A percentile compares a stretch with the other conserved stretches of the same genome.
phyloP scores from a whole-genome alignment of 2,797 vertebrate genomes.

The Sparus aurata region DNA sequence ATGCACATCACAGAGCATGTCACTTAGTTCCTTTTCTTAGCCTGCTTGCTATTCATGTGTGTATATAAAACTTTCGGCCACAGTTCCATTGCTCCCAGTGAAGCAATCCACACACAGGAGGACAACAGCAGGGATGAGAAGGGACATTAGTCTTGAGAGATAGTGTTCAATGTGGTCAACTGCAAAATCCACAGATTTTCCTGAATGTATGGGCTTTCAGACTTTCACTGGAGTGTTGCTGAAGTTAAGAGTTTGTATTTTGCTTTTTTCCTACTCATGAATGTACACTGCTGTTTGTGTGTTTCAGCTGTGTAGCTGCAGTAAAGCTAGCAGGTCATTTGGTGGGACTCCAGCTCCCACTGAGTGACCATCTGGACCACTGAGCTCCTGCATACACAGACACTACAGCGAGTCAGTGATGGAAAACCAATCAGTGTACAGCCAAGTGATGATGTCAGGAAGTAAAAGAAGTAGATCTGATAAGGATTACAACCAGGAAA shows the following conservation, averaged over 20 bases:
- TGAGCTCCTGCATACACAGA: conserved; percentile 10
- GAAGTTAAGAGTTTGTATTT: not conserved
- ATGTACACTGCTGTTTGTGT: conserved; percentile 22
- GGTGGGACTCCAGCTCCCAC: conserved; percentile 39
- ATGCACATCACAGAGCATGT: no score
- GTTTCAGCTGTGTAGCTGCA: conserved; percentile 16
- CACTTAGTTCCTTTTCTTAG: no score
- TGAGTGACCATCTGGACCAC: conserved; percentile 60
- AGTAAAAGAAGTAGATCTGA: not conserved
- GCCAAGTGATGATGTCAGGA: conserved; percentile 26
- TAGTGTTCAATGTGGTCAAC: no score
- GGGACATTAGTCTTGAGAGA: no score
- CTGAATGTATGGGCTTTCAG: no score
- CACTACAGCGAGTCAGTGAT: conserved; percentile 15
- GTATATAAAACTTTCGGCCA: no score
- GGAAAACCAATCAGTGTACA: conserved; percentile 15
- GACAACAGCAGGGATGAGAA: no score
- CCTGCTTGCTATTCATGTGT: no score
- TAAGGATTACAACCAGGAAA: not conserved
- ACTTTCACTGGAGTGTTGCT: not conserved
- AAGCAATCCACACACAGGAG: no score
- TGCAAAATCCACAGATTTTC: no score
- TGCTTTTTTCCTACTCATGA: not conserved
- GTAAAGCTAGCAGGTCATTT: conserved; percentile 26
- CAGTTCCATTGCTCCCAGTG: no score